Conservation (phyloP, 2,797 vertebrate species). For the Mastacembelus armatus region DNA sequence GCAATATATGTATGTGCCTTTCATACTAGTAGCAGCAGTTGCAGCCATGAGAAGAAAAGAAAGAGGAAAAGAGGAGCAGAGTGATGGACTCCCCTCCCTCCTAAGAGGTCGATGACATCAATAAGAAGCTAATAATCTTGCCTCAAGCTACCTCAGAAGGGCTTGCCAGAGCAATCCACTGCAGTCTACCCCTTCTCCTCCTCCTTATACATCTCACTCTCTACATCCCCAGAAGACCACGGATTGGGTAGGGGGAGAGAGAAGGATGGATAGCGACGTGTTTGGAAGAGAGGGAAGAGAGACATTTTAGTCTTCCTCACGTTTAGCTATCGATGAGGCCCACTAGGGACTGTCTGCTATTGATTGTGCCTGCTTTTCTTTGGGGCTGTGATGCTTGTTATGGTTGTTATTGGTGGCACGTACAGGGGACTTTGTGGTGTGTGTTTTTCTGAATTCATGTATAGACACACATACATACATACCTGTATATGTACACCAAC, state of each 20-base stretch:
- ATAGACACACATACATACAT: not conserved
- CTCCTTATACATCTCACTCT: conserved; percentile 61
- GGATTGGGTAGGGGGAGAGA: conserved; percentile 48
- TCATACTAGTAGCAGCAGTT: conserved; percentile 53
- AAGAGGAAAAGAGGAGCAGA: conserved; percentile 56
- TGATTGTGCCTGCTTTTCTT: conserved; percentile 77
- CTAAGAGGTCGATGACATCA: conserved; percentile 82
- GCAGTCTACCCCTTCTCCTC: conserved; percentile 71
- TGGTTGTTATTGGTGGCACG: conserved; percentile 78
- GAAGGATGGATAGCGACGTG: conserved; percentile 53
- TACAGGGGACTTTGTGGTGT: conserved; percentile 60
- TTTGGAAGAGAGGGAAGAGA: conserved; percentile 59
- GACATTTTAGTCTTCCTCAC: conserved; percentile 76
- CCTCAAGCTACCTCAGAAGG: conserved; percentile 75
- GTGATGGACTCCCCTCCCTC: conserved; percentile 73
- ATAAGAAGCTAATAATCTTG: conserved; percentile 84
- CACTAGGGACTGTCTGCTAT: conserved; percentile 80
- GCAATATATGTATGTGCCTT: conserved; percentile 68
- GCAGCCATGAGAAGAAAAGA: conserved; percentile 56
- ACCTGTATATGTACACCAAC: conserved; percentile 8
- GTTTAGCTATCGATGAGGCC: conserved; percentile 81
- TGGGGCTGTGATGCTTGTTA: conserved; percentile 73
- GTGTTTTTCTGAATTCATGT: not conserved
- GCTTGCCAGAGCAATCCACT: conserved; percentile 67
- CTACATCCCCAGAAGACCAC: conserved; percentile 66